Percentiles rank a stretch among this genome's conserved stretches.
phyloP scores from a whole-genome alignment of 2,888 invertebrate genomes.

The Pteria penguin region DNA sequence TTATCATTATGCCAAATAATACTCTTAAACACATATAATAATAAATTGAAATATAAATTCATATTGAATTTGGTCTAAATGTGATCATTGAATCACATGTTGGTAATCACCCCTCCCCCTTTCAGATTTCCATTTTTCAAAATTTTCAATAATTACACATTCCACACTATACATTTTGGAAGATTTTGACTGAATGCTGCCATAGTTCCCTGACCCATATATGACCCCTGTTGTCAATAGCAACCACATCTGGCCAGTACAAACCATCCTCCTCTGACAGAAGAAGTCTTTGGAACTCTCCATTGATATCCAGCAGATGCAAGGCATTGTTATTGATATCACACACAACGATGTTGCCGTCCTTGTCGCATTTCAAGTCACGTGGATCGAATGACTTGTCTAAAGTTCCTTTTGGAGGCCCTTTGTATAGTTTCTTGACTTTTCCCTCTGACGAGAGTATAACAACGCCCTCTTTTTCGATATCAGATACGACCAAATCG shows the following conservation, averaged over 20 bases:
- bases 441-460: conserved; percentile 30
- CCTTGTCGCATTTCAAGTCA: conserved; percentile 45
- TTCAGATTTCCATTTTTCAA: too few species aligned
- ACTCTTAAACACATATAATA: too few species aligned
- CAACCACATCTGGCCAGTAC: conserved; percentile 43
- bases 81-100: too few species aligned
- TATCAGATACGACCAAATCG: conserved; percentile 42
- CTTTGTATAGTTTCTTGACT: conserved; percentile 38
- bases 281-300: conserved; percentile 34
- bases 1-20: too few species aligned
- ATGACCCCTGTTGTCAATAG: conserved; percentile 38
- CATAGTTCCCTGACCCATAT: conserved; percentile 46
- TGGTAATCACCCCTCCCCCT: too few species aligned
- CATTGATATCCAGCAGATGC: conserved; percentile 39
- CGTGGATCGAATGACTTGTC: conserved; percentile 44
- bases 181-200: conserved; percentile 45
- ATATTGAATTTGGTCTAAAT: too few species aligned
- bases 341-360: conserved; percentile 43
- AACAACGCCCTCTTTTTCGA: conserved; percentile 42
- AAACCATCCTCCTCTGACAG: conserved; percentile 36
- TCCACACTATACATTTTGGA: conserved; percentile 38
- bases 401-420: conserved; percentile 41
- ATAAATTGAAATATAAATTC: too few species aligned
- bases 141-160: too few species aligned
- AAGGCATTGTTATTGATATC: conserved; percentile 46